These are phyloP conservation scores for Melanostoma mellinum DNA, from an alignment of 2,888 invertebrate species.

Conservation along the genomic window DNA sequence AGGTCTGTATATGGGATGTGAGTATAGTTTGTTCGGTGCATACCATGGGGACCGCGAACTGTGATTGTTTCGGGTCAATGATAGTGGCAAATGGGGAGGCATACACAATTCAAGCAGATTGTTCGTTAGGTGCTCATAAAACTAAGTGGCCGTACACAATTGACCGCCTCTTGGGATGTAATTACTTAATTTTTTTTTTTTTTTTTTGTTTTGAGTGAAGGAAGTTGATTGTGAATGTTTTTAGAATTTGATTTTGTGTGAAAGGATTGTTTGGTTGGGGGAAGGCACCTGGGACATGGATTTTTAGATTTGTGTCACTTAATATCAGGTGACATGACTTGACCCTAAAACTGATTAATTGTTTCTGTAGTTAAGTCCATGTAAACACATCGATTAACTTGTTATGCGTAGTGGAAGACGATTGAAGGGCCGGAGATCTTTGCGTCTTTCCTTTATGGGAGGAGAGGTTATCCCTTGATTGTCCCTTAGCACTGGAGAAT, in stretches of 20 bases:
- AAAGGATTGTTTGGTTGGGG: background rate
- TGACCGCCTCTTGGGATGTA: slow-evolving; percentile 57
- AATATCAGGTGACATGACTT: too few species aligned
- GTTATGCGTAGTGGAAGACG: too few species aligned
- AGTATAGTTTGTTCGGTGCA: background rate
- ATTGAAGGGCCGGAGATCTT: too few species aligned
- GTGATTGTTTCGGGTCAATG: slow-evolving; percentile 63
- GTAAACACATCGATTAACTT: too few species aligned
- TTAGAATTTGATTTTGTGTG: slow-evolving; percentile 3
- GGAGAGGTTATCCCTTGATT: too few species aligned
- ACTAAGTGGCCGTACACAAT: slow-evolving; percentile 39
- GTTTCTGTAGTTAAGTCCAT: too few species aligned
- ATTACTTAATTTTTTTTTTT: slow-evolving; percentile 59
- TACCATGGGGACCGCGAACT: slow-evolving; percentile 42
- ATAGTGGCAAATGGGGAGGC: slow-evolving; percentile 51
- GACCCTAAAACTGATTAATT: too few species aligned
- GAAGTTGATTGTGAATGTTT: slow-evolving; percentile 19
- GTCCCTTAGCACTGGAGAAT: too few species aligned
- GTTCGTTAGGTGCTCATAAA: slow-evolving; percentile 30
- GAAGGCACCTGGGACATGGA: too few species aligned
- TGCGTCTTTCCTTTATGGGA: too few species aligned
- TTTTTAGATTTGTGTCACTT: too few species aligned
- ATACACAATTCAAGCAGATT: slow-evolving; percentile 27
- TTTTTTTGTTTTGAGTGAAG: slow-evolving; percentile 38
- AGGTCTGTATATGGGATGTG: slow-evolving; percentile 3